Conservation (phyloP, 2,797 vertebrate genomes). For the Sebastes hubbsi region DNA sequence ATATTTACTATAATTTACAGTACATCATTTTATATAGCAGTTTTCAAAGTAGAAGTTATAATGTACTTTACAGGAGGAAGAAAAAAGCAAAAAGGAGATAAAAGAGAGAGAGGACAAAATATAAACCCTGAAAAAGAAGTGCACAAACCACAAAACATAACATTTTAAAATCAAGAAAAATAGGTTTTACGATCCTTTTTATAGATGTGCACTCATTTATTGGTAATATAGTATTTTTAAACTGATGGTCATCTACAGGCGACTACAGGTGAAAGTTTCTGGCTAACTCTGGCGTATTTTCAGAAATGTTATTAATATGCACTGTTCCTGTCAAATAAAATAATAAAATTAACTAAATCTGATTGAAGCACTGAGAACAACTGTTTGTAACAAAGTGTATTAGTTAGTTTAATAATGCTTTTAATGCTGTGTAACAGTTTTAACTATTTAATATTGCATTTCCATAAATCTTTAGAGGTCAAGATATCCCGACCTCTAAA, state of each 20-base stretch:
- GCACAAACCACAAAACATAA: neutral
- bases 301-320: too few species aligned
- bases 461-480: neutral
- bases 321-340: too few species aligned
- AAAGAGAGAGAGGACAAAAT: neutral
- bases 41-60: too few species aligned
- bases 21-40: neutral
- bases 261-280: too few species aligned
- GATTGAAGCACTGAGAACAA: too few species aligned
- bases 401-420: neutral
- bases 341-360: too few species aligned
- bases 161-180: neutral
- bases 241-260: neutral
- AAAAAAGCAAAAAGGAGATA: neutral
- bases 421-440: neutral
- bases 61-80: neutral
- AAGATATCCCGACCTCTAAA: neutral
- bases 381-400: too few species aligned
- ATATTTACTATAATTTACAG: neutral
- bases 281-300: too few species aligned
- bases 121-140: neutral
- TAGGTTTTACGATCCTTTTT: neutral
- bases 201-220: neutral
- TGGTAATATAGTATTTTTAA: neutral
- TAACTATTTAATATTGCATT: neutral